A percentile compares a stretch with the other conserved stretches of the same genome.
phyloP scores from a whole-genome alignment of 2,888 invertebrate genomes.

The Drosophila colorata region DNA sequence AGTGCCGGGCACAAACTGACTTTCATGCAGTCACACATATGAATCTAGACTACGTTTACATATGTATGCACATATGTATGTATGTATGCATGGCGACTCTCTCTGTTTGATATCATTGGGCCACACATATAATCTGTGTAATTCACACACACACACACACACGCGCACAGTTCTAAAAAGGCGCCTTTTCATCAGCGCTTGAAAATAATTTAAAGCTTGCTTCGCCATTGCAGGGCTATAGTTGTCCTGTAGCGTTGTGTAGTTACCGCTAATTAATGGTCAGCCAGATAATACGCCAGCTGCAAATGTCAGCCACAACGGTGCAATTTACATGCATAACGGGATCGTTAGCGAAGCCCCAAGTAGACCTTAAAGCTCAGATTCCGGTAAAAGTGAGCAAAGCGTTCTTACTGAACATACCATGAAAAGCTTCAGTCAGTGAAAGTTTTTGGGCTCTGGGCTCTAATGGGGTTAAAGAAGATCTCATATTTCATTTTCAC shows the following conservation, averaged over 20 bases:
- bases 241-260: background rate
- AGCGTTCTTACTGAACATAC: too few relatives aligned
- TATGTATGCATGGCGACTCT: background rate
- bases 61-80: background rate
- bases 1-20: constrained; percentile 5
- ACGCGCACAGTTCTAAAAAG: constrained; percentile 8
- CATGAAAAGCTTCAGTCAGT: too few relatives aligned
- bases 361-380: background rate
- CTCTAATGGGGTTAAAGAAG: too few relatives aligned
- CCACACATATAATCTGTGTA: constrained; percentile 18
- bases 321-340: constrained; percentile 12
- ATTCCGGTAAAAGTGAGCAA: background rate
- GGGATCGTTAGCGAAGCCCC: constrained; percentile 8
- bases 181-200: constrained; percentile 22
- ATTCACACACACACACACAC: constrained; percentile 1
- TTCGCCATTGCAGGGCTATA: background rate
- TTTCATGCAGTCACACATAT: constrained; percentile 1
- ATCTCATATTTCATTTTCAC: too few relatives aligned
- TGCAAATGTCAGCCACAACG: constrained; percentile 17
- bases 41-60: background rate
- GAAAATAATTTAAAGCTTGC: constrained; percentile 33
- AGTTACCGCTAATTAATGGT: constrained; percentile 33
- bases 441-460: too few relatives aligned
- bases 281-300: constrained; percentile 16
- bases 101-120: background rate